A percentile compares a stretch with the other conserved stretches of the same genome.
phyloP scores from a whole-genome alignment of 1,140 invertebrate genomes.

The Campodea augens region DNA sequence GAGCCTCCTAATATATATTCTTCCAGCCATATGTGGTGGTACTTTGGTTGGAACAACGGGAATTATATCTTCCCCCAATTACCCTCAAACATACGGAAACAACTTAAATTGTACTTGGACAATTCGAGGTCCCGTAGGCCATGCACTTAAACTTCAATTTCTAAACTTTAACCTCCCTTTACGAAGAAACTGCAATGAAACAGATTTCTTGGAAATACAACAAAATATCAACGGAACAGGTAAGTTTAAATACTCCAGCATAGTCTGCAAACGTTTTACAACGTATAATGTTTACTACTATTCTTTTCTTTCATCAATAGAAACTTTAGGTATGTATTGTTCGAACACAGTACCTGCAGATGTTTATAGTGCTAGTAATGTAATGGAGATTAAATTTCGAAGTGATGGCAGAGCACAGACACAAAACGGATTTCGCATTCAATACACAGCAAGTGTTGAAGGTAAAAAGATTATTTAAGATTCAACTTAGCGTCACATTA shows the following conservation, averaged over 20 bases:
- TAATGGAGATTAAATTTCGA: conserved; percentile 29
- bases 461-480: conserved; percentile 23
- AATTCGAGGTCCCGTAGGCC: conserved; percentile 23
- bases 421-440: conserved; percentile 9
- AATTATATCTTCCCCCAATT: conserved; percentile 26
- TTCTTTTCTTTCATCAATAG: no score
- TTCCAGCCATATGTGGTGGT: conserved; percentile 26
- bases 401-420: conserved; percentile 9
- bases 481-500: no score
- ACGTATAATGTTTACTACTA: no score
- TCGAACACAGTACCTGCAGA: conserved; percentile 21
- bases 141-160: conserved; percentile 25
- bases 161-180: conserved; percentile 15
- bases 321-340: conserved; percentile 26
- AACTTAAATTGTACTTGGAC: conserved; percentile 31
- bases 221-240: conserved; percentile 7
- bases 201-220: background rate
- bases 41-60: conserved; percentile 17
- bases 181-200: background rate
- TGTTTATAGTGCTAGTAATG: conserved; percentile 29
- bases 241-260: conserved; percentile 11
- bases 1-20: conserved; percentile 2
- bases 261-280: conserved; percentile 18
- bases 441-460: conserved; percentile 30
- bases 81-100: conserved; percentile 25